These are phyloP conservation scores for Tenualosa thibaudeaui DNA, from an alignment of 2,797 vertebrate species.

Conservation along the genomic window DNA sequence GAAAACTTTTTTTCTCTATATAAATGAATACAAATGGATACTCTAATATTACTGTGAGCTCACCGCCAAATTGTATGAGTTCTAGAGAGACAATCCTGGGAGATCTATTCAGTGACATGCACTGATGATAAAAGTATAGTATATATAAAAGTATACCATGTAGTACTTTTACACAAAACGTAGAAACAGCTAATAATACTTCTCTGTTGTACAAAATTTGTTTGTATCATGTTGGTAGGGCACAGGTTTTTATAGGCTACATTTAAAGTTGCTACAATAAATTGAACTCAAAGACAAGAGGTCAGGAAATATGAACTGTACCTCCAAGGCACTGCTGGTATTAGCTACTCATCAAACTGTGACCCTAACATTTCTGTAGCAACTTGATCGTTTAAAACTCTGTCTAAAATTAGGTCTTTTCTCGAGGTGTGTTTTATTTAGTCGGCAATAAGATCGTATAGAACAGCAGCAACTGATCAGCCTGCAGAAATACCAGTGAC, in stretches of 20 bases:
- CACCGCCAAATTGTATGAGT: not conserved
- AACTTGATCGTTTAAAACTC: not conserved
- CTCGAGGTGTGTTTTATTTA: not conserved
- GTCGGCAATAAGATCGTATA: not conserved
- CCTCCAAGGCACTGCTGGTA: not conserved
- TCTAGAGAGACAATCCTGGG: not conserved
- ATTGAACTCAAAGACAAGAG: not conserved
- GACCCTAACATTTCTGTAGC: no score
- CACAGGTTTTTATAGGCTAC: not conserved
- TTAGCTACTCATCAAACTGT: not conserved
- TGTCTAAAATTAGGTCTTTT: not conserved
- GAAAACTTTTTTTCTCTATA: not conserved
- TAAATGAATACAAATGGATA: not conserved
- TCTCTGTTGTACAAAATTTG: not conserved
- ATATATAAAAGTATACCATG: not conserved
- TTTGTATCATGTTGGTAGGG: not conserved
- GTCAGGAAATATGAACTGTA: not conserved
- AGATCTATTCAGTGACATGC: not conserved
- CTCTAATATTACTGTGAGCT: not conserved
- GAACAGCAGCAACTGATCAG: not conserved
- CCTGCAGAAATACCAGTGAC: not conserved
- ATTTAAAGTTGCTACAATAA: no score
- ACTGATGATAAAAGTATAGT: not conserved
- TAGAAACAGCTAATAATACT: not conserved
- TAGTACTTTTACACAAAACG: not conserved